A percentile compares a stretch with the other conserved stretches of the same genome.
Evolutionary conservation across 2,113 vertebrate genomes (phyloP).

Genomic region (Tachysurus vachellii): DNA sequence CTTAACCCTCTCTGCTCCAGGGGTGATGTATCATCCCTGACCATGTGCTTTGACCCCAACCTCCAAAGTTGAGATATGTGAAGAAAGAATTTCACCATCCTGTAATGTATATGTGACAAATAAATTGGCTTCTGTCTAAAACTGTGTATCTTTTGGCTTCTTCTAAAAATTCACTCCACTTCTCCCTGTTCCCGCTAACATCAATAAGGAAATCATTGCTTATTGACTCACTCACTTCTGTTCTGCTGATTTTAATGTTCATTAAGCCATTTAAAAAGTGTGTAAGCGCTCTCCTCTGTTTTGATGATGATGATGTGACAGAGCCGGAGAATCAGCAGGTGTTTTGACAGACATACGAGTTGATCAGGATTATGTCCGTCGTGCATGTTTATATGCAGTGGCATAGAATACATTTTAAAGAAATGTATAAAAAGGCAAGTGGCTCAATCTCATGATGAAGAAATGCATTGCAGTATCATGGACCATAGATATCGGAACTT

Average conservation of each 20-base stretch:
- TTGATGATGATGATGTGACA: no score
- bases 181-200: neutral
- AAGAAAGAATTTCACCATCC: no score
- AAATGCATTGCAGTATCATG: neutral
- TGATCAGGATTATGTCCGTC: no score
- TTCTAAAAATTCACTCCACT: neutral
- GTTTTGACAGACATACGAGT: neutral
- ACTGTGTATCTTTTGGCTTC: no score
- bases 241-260: neutral
- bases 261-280: neutral
- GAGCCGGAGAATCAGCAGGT: neutral
- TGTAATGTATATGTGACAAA: no score
- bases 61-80: no score
- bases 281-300: neutral
- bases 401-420: neutral
- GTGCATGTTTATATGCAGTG: no score
- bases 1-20: no score
- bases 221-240: neutral
- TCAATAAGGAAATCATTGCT: neutral
- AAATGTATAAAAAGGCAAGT: neutral
- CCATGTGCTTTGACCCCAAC: no score
- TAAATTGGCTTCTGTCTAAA: no score
- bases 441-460: neutral
- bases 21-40: no score
- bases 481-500: neutral